Base-by-base conservation (phyloP, 23 tunicate genomes). In the Botrylloides violaceus region DNA sequence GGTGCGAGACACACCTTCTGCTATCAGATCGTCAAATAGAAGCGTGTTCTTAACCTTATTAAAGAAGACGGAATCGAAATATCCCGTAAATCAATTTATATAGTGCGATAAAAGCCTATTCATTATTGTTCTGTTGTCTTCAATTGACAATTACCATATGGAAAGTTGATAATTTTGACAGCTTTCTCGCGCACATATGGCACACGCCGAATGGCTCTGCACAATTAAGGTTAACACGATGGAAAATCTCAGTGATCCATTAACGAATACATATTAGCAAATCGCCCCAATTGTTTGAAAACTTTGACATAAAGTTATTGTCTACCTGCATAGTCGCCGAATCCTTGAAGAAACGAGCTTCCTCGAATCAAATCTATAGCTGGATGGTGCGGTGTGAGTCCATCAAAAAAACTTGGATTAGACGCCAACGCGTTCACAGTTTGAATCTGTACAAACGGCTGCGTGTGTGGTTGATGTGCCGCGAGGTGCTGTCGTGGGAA, bases 401-500 rank as follows among this genome's bases (percentile, higher is more conserved):
- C 2, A 34, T 43, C 56, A 9, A 68, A 68, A 39, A 68, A 26
- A 35, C 74, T 32, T 23, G 58, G 74, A 1, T 60, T 26, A 18
- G 65, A 0, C 0, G 65, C 31, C 0, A 60, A 60, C 29, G 65
- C 31, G 21, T 25, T 29, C 29, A 25, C 31, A 25, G 65, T 0
- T 19, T 39, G 74, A 36, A 68, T 20, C 70, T 19, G 33, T 3
- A 31, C 70, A 9, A 63, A 63, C 32, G 32, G 70, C 7, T 31
- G 70, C 18, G 32, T 3, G 3, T 4, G 35, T 4, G 26, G 70
- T 27, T 33, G 35, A 3, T 25, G 35, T 3, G 29, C 33, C 36
- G 70, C 70, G 35, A 63, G 20, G 70, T 63, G 70, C 23, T 63
- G 70, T 6, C 74, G 24, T 43, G 56, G 74, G 37, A 68, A 68